Conservation (phyloP, 2,888 invertebrate genomes). For the Erebia epiphron region DNA sequence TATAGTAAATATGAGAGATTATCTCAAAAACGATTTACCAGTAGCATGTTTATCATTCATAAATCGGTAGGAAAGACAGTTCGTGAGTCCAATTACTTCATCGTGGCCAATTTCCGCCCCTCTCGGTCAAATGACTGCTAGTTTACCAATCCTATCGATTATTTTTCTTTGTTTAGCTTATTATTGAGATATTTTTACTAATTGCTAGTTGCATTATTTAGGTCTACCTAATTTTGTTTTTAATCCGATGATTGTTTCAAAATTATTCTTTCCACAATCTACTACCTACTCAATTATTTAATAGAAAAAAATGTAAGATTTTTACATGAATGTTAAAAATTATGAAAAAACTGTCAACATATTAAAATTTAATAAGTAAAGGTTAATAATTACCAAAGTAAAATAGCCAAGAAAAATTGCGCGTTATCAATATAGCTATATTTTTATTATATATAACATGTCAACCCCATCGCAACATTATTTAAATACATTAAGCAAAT, state of each 20-base stretch:
- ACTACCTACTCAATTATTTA: neutral
- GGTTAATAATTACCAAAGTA: too few relatives aligned
- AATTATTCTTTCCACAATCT: neutral
- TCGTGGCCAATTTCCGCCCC: slow-evolving; percentile 42
- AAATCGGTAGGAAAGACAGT: neutral
- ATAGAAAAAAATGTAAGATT: neutral
- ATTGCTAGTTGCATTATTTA: neutral
- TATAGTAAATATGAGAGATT: too few relatives aligned
- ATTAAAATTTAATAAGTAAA: too few relatives aligned
- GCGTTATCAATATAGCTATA: too few relatives aligned
- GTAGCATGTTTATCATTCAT: neutral
- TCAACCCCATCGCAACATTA: too few relatives aligned
- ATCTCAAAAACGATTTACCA: too few relatives aligned
- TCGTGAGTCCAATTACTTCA: slow-evolving; percentile 33
- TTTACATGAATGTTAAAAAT: neutral
- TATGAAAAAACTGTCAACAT: neutral
- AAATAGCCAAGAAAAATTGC: too few relatives aligned
- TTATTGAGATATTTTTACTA: slow-evolving; percentile 1
- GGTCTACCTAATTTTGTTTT: neutral
- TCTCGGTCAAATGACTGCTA: neutral
- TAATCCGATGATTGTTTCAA: neutral
- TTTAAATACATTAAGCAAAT: too few relatives aligned
- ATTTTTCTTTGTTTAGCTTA: slow-evolving; percentile 3
- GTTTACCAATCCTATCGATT: slow-evolving; percentile 1
- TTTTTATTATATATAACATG: too few relatives aligned